Evolutionary conservation across 2,888 invertebrate species (phyloP).

Genomic region (Sepioteuthis lessoniana): DNA sequence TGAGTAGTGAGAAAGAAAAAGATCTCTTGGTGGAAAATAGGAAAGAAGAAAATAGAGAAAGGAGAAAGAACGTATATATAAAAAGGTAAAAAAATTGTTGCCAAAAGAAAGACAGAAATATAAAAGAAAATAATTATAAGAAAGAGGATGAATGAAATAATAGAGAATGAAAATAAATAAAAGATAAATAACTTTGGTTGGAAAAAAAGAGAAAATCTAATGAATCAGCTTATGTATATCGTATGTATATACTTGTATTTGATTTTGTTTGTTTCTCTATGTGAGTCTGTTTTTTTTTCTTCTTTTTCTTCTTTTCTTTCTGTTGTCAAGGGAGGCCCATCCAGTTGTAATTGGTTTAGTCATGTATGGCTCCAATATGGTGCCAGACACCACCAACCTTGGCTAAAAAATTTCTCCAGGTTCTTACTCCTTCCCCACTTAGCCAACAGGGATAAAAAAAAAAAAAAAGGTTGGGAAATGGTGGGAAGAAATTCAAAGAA

Average conservation of each 20-base stretch:
- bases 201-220: not conserved
- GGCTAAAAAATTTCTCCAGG: not conserved
- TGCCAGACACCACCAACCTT: slow-evolving; percentile 8
- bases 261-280: not conserved
- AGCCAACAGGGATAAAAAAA: not conserved
- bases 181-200: not conserved
- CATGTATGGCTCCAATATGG: slow-evolving; percentile 33
- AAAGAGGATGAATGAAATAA: not conserved
- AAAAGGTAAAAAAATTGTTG: not conserved
- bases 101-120: not conserved
- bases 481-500: not conserved
- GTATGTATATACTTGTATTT: not conserved
- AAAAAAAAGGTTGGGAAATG: not conserved
- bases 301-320: not conserved
- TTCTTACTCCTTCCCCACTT: slow-evolving; percentile 4
- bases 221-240: not conserved
- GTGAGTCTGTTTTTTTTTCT: not conserved
- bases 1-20: not conserved
- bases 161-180: not conserved
- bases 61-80: not conserved
- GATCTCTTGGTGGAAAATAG: not conserved
- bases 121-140: not conserved
- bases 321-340: not conserved
- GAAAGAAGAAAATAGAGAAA: not conserved
- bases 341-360: slow-evolving; percentile 33